These are phyloP conservation scores for Cylloceria caligata DNA, from an alignment of 2,888 invertebrate genomes.

Conservation along the genomic window DNA sequence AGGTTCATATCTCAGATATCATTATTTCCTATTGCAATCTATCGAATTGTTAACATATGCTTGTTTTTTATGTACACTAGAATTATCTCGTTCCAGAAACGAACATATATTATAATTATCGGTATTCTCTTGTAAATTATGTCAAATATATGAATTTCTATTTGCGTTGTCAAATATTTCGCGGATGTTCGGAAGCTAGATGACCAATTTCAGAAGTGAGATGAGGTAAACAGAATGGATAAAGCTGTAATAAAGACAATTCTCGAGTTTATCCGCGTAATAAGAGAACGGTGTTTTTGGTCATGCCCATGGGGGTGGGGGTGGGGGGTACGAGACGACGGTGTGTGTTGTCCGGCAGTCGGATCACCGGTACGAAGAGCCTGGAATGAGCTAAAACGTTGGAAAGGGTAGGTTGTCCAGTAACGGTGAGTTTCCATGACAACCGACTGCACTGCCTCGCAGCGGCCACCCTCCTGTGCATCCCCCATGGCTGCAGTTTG, in stretches of 20 bases:
- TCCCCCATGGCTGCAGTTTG: conserved; percentile 81
- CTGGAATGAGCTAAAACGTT: conserved; percentile 70
- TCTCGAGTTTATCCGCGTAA: conserved; percentile 81
- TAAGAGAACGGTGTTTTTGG: conserved; percentile 83
- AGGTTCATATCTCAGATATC: too few relatives aligned
- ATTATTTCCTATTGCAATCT: too few relatives aligned
- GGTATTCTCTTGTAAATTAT: neutral
- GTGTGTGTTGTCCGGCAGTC: conserved; percentile 80
- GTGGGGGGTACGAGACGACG: conserved; percentile 70
- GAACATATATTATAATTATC: too few relatives aligned
- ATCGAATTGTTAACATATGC: too few relatives aligned
- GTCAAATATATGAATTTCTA: neutral
- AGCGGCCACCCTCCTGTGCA: conserved; percentile 76
- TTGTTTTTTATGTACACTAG: too few relatives aligned
- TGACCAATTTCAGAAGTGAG: conserved; percentile 51
- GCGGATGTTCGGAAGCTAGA: neutral
- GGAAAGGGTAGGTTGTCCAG: conserved; percentile 81
- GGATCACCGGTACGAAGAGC: conserved; percentile 79
- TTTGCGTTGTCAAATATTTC: too few relatives aligned
- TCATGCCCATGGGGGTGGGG: conserved; percentile 73
- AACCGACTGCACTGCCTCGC: conserved; percentile 83
- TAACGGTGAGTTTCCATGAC: conserved; percentile 83
- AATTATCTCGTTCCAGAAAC: too few relatives aligned
- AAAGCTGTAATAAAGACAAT: conserved; percentile 78
- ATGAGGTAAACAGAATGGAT: neutral